Base-by-base conservation (phyloP, 2,113 vertebrate species). In the Catagonus wagneri region DNA sequence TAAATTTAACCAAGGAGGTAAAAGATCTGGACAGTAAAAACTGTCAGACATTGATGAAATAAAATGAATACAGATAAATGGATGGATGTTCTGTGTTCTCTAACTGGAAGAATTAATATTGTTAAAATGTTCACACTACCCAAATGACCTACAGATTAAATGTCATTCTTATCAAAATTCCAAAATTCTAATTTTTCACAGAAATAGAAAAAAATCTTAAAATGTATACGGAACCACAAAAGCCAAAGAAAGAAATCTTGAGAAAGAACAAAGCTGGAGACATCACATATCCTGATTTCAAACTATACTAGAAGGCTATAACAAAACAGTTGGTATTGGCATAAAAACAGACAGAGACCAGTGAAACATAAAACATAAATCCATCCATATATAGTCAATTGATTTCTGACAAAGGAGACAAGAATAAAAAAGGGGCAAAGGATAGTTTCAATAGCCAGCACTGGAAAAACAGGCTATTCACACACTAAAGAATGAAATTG, bases 141-240 rank as follows among this genome's bases (percentile, higher is more conserved):
- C 56, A 79, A 95, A 79, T 20, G 23, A 86, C 65, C 63, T 79
- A 90, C 7, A 80, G n/a, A 22, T 56, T 95, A 56, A 79, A 15
- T 79, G n/a, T 19, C 79, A 63, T 56, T 66, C 56, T 63, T 71
- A 95, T 71, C 56, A 95, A 90, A 79, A 95, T 72, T 61, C 65
- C 44, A 61, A 79, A n/a, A n/a, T n/a, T n/a, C 14, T 74, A 44
- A 86, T 90, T 80, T 86, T 91, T 80, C 72, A 90, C 32, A 85
- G 54, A 95, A 94, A 60, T 39, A 17, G 20, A 89, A 44, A 54
- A 83, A 60, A 88, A 32, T 65, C 66, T 44, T 83, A 66, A 74
- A 76, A 83, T 60, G n/a, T 61, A 32, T 54, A 90, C 15, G 32
- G n/a, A 94, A 39, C 6, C 87, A 90, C 52, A 78, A 54, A 94